Evolutionary conservation across 2,113 vertebrate genomes (phyloP).

Genomic region (Morone saxatilis): DNA sequence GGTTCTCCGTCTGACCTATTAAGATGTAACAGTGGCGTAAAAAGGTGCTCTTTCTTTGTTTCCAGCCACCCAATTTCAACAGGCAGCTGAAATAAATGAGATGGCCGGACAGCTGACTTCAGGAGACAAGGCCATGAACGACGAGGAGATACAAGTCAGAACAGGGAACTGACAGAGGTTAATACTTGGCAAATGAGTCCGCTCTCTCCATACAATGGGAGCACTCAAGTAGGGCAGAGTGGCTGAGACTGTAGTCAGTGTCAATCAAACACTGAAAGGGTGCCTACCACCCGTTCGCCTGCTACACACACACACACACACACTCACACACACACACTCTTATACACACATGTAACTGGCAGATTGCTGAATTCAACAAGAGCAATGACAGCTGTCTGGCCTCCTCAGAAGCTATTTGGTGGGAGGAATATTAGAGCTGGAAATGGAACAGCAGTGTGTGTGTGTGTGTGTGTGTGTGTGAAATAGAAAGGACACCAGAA

Average conservation of each 20-base stretch:
- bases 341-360: not conserved
- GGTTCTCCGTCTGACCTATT: slow-evolving; percentile 9
- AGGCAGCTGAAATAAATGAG: slow-evolving; percentile 55
- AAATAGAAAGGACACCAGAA: slow-evolving; percentile 17
- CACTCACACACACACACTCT: not conserved
- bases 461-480: slow-evolving; percentile 1
- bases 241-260: slow-evolving; percentile 44
- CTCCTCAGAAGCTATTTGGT: slow-evolving; percentile 43
- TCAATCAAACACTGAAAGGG: slow-evolving; percentile 53
- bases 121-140: slow-evolving; percentile 35
- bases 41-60: slow-evolving; percentile 13
- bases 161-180: slow-evolving; percentile 62
- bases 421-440: slow-evolving; percentile 36
- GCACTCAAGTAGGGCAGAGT: slow-evolving; percentile 46
- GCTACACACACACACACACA: not conserved
- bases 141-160: slow-evolving; percentile 47
- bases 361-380: slow-evolving; percentile 47
- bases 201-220: slow-evolving; percentile 54
- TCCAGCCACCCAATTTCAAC: slow-evolving; percentile 36
- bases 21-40: slow-evolving; percentile 9
- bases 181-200: slow-evolving; percentile 66
- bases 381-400: slow-evolving; percentile 44
- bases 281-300: not conserved
- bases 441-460: slow-evolving; percentile 8
- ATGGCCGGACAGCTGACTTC: slow-evolving; percentile 35